A percentile compares a stretch with the other conserved stretches of the same genome.
Conservation (phyloP, 1,140 invertebrate genomes). For the Probaryconus sp. region DNA sequence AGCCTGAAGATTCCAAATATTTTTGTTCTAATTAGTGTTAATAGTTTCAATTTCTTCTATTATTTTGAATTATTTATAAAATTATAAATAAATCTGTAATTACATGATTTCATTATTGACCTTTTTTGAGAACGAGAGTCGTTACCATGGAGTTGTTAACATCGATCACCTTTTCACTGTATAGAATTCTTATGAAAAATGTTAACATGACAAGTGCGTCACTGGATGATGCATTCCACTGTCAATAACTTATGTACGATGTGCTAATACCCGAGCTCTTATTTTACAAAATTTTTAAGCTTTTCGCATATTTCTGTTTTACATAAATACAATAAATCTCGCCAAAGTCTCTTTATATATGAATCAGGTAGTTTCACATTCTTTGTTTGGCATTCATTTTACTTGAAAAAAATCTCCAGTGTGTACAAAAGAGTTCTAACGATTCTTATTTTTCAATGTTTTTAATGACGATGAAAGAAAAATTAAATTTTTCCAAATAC, state of each 20-base stretch:
- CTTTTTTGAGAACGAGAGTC: slow-evolving; percentile 18
- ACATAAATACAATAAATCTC: neutral
- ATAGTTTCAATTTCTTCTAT: no score
- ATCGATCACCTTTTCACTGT: slow-evolving; percentile 41
- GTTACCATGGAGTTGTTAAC: slow-evolving; percentile 39
- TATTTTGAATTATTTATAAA: no score
- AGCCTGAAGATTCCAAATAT: no score
- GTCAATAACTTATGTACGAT: slow-evolving; percentile 1
- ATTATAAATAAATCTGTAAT: neutral
- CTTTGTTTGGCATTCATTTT: neutral
- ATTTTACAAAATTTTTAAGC: neutral
- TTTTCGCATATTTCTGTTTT: neutral
- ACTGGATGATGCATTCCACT: neutral
- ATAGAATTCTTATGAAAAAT: slow-evolving; percentile 19
- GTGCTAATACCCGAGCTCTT: neutral
- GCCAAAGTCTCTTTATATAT: slow-evolving; percentile 19
- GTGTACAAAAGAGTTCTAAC: no score
- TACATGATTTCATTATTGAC: slow-evolving; percentile 32
- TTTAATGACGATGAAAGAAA: no score
- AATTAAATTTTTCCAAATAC: no score
- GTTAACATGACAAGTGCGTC: neutral
- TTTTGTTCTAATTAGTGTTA: no score
- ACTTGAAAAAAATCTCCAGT: neutral
- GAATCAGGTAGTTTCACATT: slow-evolving; percentile 23
- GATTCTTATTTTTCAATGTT: no score